phyloP scores from a whole-genome alignment of 2,113 vertebrate genomes.

The Triplophysa dalaica region DNA sequence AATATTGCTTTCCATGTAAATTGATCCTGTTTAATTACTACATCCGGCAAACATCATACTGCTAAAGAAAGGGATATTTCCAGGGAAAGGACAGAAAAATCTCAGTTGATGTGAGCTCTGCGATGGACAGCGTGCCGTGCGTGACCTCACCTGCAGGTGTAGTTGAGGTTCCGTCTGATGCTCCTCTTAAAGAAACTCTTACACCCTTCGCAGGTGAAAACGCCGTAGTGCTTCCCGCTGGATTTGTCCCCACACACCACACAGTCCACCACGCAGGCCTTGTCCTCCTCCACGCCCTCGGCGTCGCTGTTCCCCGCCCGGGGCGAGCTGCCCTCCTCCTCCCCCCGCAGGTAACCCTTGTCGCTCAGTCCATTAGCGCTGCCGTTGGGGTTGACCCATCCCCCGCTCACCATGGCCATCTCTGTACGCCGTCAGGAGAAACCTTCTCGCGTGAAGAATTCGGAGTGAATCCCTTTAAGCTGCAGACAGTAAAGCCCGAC shows the following conservation, averaged over 20 bases:
- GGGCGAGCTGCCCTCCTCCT: conserved; percentile 85
- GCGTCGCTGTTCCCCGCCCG: conserved; percentile 86
- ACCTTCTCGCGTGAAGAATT: conserved; percentile 32
- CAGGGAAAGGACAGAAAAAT: too few species aligned
- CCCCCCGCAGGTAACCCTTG: conserved; percentile 80
- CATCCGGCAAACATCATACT: too few species aligned
- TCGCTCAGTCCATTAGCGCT: conserved; percentile 79
- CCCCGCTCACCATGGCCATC: conserved; percentile 95
- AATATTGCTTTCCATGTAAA: too few species aligned
- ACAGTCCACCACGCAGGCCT: conserved; percentile 87
- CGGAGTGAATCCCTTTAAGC: conserved; percentile 33
- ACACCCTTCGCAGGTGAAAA: conserved; percentile 95
- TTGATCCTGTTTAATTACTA: too few species aligned
- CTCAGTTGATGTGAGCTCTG: too few species aligned
- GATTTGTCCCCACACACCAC: conserved; percentile 93
- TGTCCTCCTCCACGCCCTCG: conserved; percentile 86
- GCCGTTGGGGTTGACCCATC: conserved; percentile 88
- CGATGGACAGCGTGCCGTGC: not conserved
- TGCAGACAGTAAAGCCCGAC: conserved; percentile 38
- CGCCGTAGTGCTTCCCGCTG: conserved; percentile 92
- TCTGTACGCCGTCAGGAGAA: conserved; percentile 50
- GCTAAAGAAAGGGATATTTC: too few species aligned
- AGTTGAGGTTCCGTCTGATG: conserved; percentile 91
- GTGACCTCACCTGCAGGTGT: conserved; percentile 86
- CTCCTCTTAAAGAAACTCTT: conserved; percentile 98